These are phyloP conservation scores for Cephalopachus bancanus DNA, from an alignment of 2,797 vertebrate species.

Conservation along the genomic window DNA sequence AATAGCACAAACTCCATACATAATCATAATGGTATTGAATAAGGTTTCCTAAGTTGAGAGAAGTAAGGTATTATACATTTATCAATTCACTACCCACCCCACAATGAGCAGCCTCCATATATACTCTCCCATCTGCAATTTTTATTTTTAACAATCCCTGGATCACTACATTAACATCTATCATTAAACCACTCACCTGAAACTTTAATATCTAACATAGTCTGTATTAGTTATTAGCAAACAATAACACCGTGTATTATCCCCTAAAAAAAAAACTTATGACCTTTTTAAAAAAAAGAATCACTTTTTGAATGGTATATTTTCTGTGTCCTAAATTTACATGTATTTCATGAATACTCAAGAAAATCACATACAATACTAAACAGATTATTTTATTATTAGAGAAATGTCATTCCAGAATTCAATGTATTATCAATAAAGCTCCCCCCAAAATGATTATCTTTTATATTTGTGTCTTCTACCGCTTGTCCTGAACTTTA, in stretches of 20 bases:
- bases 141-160: neutral
- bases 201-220: neutral
- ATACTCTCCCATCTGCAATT: neutral
- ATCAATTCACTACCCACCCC: neutral
- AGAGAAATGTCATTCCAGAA: slow-evolving; percentile 55
- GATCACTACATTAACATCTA: neutral
- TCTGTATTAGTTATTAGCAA: neutral
- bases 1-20: neutral
- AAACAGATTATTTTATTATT: slow-evolving; percentile 38
- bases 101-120: too few species aligned
- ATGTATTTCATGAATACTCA: slow-evolving; percentile 61
- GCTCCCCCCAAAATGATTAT: slow-evolving; percentile 49
- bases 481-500: slow-evolving; percentile 22
- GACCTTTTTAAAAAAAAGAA: too few species aligned
- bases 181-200: neutral
- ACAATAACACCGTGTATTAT: neutral
- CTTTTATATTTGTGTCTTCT: slow-evolving; percentile 19
- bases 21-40: neutral
- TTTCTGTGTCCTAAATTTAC: slow-evolving; percentile 23
- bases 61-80: neutral
- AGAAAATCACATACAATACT: neutral
- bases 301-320: neutral
- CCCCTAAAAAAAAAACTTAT: neutral
- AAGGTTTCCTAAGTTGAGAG: slow-evolving; percentile 18
- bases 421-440: slow-evolving; percentile 39